Conservation (phyloP, 2,113 vertebrate genomes). For the Burhinus oedicnemus region DNA sequence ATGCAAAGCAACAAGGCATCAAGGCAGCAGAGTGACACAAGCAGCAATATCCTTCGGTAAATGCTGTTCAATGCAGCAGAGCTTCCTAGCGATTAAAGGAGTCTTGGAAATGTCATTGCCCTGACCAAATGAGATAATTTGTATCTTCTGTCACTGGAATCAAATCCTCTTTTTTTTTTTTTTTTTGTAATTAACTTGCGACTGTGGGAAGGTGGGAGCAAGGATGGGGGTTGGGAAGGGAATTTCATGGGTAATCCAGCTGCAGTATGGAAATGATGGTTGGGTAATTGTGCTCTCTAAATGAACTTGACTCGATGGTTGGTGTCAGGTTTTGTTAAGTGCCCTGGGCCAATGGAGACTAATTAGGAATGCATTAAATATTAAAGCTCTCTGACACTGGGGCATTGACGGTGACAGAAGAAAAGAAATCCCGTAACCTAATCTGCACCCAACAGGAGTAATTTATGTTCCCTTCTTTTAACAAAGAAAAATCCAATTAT, state of each 20-base stretch:
- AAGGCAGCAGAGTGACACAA: neutral
- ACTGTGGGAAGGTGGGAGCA: constrained; percentile 23
- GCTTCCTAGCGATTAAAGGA: constrained; percentile 48
- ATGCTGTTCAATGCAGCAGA: neutral
- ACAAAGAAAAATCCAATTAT: constrained; percentile 83
- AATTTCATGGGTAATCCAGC: constrained; percentile 58
- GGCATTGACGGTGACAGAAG: constrained; percentile 77
- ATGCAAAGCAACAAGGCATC: neutral
- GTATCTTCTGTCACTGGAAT: constrained; percentile 56
- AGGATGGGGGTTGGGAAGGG: constrained; percentile 20
- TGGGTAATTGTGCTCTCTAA: constrained; percentile 79
- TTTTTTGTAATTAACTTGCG: constrained; percentile 53
- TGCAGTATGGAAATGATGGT: constrained; percentile 64
- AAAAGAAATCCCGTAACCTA: constrained; percentile 81
- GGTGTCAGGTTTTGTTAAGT: constrained; percentile 82
- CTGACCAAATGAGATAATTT: constrained; percentile 66
- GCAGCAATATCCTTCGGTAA: neutral
- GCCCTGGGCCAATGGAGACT: constrained; percentile 79
- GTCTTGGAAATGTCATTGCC: constrained; percentile 64
- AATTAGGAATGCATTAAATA: constrained; percentile 86
- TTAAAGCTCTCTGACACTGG: constrained; percentile 81
- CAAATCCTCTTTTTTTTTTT: constrained; percentile 32
- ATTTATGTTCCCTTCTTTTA: constrained; percentile 81
- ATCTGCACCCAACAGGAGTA: constrained; percentile 80
- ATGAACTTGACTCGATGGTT: constrained; percentile 78